A percentile compares a stretch with the other conserved stretches of the same genome.
Evolutionary conservation across 2,113 vertebrate species (phyloP).

Genomic region (Platysternon megacephalum): DNA sequence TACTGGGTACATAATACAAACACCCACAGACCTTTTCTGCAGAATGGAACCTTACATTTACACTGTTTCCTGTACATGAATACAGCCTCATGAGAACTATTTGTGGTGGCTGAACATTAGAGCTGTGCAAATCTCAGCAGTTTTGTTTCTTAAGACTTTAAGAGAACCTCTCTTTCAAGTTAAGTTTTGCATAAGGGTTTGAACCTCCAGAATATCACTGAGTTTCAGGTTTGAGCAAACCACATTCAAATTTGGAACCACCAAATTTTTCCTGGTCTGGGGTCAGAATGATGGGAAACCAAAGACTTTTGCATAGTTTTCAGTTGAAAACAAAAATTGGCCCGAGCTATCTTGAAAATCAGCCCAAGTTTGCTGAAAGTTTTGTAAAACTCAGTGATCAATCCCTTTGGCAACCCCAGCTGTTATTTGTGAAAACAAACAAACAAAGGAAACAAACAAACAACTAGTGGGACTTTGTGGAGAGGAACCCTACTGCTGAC

Average conservation of each 20-base stretch:
- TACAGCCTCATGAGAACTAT: neutral
- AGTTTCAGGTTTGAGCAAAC: neutral
- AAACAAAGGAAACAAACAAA: neutral
- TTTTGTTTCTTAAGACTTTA: neutral
- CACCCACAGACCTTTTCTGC: neutral
- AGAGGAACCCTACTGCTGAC: neutral
- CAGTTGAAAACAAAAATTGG: neutral
- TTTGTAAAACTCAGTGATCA: neutral
- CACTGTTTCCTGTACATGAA: neutral
- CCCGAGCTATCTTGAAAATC: neutral
- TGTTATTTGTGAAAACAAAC: neutral
- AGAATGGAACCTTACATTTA: slow-evolving; percentile 6
- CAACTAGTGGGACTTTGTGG: neutral
- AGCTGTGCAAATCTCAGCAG: neutral
- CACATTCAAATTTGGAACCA: neutral
- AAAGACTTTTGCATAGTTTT: neutral
- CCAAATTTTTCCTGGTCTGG: neutral
- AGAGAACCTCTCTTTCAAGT: neutral
- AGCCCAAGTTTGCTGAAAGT: neutral
- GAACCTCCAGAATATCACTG: neutral
- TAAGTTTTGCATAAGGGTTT: neutral
- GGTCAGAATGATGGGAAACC: neutral
- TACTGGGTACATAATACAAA: neutral
- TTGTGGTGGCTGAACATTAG: slow-evolving; percentile 22
- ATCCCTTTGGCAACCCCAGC: neutral